Percentiles rank a stretch among this genome's conserved stretches.
These are phyloP conservation scores for Drosophila cognata DNA, from an alignment of 2,888 invertebrate genomes.

Conservation along the genomic window DNA sequence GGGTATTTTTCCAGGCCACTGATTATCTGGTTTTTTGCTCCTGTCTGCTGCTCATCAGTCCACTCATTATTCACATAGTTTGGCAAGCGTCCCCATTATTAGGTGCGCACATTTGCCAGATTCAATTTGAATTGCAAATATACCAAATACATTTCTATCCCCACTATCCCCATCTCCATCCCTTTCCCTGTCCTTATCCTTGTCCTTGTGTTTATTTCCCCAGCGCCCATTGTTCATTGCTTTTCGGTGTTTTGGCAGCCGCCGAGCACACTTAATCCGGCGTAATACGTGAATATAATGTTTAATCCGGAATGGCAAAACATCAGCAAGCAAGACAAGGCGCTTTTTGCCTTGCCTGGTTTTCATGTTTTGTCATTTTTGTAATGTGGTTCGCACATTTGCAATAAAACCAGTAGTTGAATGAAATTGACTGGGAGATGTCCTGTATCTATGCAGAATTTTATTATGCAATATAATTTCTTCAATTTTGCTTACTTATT, in stretches of 20 bases:
- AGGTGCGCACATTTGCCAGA: constrained; percentile 28
- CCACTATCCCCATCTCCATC: neutral
- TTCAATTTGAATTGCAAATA: constrained; percentile 46
- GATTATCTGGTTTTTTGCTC: constrained; percentile 41
- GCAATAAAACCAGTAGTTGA: constrained; percentile 9
- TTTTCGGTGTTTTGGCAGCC: constrained; percentile 5
- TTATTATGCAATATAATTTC: neutral
- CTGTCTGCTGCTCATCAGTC: constrained; percentile 26
- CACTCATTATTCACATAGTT: constrained; percentile 40
- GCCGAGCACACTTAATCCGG: constrained; percentile 33
- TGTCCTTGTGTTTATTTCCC: neutral
- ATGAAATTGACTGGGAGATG: neutral
- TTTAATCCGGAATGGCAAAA: constrained; percentile 55
- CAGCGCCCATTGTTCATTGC: neutral
- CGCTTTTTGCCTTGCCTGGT: constrained; percentile 18
- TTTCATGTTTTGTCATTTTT: constrained; percentile 12
- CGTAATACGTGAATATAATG: constrained; percentile 52
- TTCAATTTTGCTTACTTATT: neutral
- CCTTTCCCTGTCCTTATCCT: neutral
- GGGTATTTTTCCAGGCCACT: constrained; percentile 64
- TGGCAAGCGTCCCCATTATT: constrained; percentile 3
- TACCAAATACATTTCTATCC: constrained; percentile 23
- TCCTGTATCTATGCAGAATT: neutral
- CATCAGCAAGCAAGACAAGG: constrained; percentile 28
- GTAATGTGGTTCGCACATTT: constrained; percentile 24